Evolutionary conservation across 2,113 vertebrate genomes (phyloP), one percentile per base, ranked within the genome.

Genomic region (Xenopus borealis): DNA sequence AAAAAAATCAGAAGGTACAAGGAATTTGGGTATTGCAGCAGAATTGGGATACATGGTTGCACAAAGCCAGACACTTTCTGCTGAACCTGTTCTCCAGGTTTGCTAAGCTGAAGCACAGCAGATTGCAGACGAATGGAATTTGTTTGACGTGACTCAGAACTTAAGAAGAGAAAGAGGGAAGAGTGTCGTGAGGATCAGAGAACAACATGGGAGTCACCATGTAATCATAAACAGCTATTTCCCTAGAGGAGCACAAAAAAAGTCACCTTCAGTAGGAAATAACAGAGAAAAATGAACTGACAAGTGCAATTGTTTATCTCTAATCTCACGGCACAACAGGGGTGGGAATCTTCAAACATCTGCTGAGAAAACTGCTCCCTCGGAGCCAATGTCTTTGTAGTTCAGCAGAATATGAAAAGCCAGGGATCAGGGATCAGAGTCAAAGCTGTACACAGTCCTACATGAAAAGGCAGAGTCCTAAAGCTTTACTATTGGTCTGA

Each of bases 21-120:
- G 5, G 17, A 58, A 8, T n/a, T 3, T 17, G 5, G 1, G 16
- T n/a, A 57, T 57, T 18, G 55, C 2, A 10, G 55, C 3, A 58
- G 18, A 19, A n/a, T 50, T 40, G 53, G 7, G 50, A 27, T 27
- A 52, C 17, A 69, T 69, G 67, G 33, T 10, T 27, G 16, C 33
- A 69, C 27, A 63, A 44, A 55, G 73, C 46, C 62, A 52, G 30
- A 33, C 7, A 47, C 20, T 52, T 53, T 62, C 14, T 69, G 50
- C 23, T 69, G 50, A 69, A 75, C 73, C 58, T 55, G 73, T 75
- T 69, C 40, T 53, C 18, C 66, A 62, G 58, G 45, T 69, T 69
- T 50, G 13, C 18, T 23, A 18, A 63, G 4, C 68, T 75, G 10
- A n/a, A 55, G 27, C 46, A 44, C 20, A 69, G 10, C 12, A 45